Evolutionary conservation across 2,113 vertebrate species (phyloP), one percentile per base, ranked within the genome.

Genomic region (Aspiorhynchus laticeps): DNA sequence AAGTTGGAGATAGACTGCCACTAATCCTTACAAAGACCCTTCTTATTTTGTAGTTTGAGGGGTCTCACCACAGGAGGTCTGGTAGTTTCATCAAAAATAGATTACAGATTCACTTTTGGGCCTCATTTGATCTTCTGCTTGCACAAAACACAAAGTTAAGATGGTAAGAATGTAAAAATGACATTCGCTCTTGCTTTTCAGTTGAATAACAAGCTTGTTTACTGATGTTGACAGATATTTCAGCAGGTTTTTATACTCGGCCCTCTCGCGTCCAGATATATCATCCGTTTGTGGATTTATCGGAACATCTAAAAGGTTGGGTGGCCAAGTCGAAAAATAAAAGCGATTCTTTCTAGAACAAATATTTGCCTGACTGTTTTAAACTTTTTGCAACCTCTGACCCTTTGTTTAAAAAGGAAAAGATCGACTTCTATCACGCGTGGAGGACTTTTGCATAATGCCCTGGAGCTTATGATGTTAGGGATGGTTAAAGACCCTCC

Each of bases 401-500:
- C 28, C 38, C 24, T 76, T 59, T 53, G 7, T 61, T 80, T 59
- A 43, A 41, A 48, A 41, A 41, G 36, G n/a, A 82, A 85, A 43
- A n/a, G 11, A 12, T 26, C 1, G 4, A 53, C 31, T 79, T 28
- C 61, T 73, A 43, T 80, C 85, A 71, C 59, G 53, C 12, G n/a
- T 80, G 80, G 38, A 76, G 10, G 46, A 59, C 36, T 89, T 88
- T 84, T 76, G 43, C 76, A 76, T 31, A 74, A 84, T 78, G 38
- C 92, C 76, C 86, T 21, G 79, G 38, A 77, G 73, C 84, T 90
- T n/a, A 51, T 65, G 69, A 88, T 84, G 56, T 74, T 86, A 79
- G 82, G 90, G 91, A 73, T 12, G 3, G 43, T 75, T n/a, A 88
- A 67, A 85, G 87, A 56, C 90, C 88, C 89, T 91, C 88, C 89